Evolutionary conservation across 2,113 vertebrate species (phyloP).

Genomic region (Siniperca knerii): DNA sequence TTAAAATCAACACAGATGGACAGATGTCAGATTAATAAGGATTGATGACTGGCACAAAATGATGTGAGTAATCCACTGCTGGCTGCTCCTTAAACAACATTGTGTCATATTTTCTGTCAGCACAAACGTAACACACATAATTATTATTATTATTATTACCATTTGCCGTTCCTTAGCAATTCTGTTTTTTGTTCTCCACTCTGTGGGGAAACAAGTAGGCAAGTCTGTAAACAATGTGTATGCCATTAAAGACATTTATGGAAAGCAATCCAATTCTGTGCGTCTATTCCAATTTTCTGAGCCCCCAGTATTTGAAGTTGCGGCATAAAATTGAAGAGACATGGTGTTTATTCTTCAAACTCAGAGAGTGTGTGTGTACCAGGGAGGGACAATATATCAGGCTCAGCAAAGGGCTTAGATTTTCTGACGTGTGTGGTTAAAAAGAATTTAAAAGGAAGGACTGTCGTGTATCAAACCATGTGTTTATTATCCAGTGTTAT

Average conservation of each 20-base stretch:
- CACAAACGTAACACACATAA: constrained; percentile 20
- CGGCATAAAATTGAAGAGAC: constrained; percentile 57
- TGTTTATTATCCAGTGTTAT: constrained; percentile 46
- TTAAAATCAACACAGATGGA: constrained; percentile 21
- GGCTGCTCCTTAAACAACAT: constrained; percentile 18
- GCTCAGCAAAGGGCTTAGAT: constrained; percentile 9
- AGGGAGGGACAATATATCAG: constrained; percentile 23
- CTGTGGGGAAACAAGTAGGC: background rate
- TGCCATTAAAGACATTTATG: constrained; percentile 47
- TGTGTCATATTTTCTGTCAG: constrained; percentile 3
- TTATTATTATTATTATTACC: background rate
- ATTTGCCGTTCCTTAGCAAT: constrained; percentile 3
- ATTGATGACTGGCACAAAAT: constrained; percentile 4
- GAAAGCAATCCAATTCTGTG: constrained; percentile 48
- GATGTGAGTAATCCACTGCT: background rate
- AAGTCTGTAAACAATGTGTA: constrained; percentile 56
- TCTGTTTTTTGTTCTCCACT: constrained; percentile 17
- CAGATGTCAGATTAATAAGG: background rate
- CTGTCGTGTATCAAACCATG: constrained; percentile 35
- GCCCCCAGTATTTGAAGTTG: constrained; percentile 28
- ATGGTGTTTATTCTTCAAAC: constrained; percentile 52
- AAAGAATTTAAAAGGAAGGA: constrained; percentile 24
- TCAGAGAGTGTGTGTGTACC: background rate
- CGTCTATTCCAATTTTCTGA: constrained; percentile 51
- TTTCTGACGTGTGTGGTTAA: constrained; percentile 29